A percentile compares a stretch with the other conserved stretches of the same genome.
Evolutionary conservation across 2,113 vertebrate species (phyloP).

Genomic region (Oenanthe oenanthe): DNA sequence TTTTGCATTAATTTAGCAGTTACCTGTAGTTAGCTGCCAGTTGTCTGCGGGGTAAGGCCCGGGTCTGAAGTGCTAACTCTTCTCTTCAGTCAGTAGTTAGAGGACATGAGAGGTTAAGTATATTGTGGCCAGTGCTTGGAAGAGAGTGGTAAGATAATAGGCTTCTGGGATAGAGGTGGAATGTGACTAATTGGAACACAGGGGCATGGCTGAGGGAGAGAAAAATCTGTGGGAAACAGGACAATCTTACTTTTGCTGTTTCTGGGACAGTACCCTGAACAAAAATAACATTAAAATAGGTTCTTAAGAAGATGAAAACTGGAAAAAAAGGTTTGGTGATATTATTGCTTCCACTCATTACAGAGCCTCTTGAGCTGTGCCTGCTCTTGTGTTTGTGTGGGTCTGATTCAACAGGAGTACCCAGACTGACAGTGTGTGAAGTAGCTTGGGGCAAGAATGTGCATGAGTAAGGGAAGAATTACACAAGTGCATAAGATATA

Average conservation of each 20-base stretch:
- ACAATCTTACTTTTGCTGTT: not conserved
- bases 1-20: not conserved
- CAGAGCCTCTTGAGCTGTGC: not conserved
- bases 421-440: not conserved
- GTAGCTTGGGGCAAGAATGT: not conserved
- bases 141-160: not conserved
- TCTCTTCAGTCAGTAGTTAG: not conserved
- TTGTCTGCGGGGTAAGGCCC: not conserved
- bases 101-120: not conserved
- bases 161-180: conserved; percentile 1
- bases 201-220: not conserved
- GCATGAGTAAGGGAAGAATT: not conserved
- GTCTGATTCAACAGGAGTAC: not conserved
- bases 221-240: not conserved
- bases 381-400: not conserved
- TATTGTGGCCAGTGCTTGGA: not conserved
- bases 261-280: not conserved
- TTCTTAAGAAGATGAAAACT: not conserved
- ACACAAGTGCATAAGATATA: not conserved
- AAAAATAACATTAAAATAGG: not conserved
- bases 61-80: not conserved
- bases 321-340: not conserved
- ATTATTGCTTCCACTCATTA: not conserved
- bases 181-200: not conserved
- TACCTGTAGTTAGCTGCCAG: not conserved